Evolutionary conservation across 2,888 invertebrate genomes (phyloP).

Genomic region (Alloplasta piceator): DNA sequence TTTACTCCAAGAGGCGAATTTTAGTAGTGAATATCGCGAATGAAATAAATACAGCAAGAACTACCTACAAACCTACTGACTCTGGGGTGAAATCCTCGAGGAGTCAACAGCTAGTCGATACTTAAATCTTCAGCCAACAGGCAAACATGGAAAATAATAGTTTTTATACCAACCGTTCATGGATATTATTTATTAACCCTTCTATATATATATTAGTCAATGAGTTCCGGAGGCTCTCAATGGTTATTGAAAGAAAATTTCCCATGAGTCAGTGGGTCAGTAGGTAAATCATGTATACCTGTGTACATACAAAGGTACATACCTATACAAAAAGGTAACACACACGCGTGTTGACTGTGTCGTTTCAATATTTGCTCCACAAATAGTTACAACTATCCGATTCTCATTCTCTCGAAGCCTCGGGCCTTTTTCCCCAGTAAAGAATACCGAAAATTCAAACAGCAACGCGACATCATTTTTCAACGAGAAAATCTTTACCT

Average conservation of each 20-base stretch:
- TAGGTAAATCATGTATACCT: slow-evolving; percentile 25
- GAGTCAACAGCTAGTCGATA: slow-evolving; percentile 4
- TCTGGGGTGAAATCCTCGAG: slow-evolving; percentile 37
- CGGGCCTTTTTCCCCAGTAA: background rate
- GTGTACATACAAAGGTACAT: background rate
- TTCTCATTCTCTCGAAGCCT: background rate
- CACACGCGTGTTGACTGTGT: slow-evolving; percentile 2
- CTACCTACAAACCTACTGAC: slow-evolving; percentile 55
- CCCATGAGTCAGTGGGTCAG: slow-evolving; percentile 40
- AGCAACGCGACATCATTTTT: background rate
- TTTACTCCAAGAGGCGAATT: too few species aligned
- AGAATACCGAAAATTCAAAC: background rate
- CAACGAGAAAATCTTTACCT: background rate
- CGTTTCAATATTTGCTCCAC: slow-evolving; percentile 30
- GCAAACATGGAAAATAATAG: slow-evolving; percentile 12
- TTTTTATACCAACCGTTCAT: background rate
- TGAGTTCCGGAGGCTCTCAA: background rate
- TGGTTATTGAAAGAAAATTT: slow-evolving; percentile 18
- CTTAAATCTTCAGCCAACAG: slow-evolving; percentile 21
- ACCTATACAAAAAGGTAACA: background rate
- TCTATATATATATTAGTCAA: background rate
- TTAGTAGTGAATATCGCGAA: too few species aligned
- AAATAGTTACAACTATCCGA: slow-evolving; percentile 13
- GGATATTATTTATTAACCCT: background rate
- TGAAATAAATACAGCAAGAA: slow-evolving; percentile 4